A percentile compares a stretch with the other conserved stretches of the same genome.
Evolutionary conservation across 1,140 invertebrate species (phyloP).

Genomic region (Leptonema lineaticorne): DNA sequence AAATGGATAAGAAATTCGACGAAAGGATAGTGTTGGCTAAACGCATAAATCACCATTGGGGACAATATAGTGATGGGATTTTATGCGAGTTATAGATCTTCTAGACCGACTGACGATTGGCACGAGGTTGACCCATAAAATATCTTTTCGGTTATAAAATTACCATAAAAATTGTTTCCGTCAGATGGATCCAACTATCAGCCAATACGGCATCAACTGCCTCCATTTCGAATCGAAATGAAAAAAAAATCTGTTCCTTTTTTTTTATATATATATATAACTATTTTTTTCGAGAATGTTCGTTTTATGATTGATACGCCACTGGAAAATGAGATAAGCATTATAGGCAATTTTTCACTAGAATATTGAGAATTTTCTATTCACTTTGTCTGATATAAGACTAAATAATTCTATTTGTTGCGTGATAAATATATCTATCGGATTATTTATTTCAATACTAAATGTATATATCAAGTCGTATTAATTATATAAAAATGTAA

Average conservation of each 20-base stretch:
- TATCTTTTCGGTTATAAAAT: constrained; percentile 20
- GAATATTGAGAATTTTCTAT: no score
- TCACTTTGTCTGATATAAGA: no score
- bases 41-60: constrained; percentile 17
- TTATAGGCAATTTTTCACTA: not conserved
- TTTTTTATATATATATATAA: no score
- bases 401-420: no score
- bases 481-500: not conserved
- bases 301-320: constrained; percentile 13
- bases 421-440: no score
- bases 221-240: constrained; percentile 3
- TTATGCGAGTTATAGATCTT: constrained; percentile 17
- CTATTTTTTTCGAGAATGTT: not conserved
- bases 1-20: constrained; percentile 2
- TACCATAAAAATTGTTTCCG: constrained; percentile 24
- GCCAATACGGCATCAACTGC: constrained; percentile 7
- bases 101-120: constrained; percentile 9
- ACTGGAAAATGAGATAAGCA: not conserved
- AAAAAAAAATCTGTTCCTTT: constrained; percentile 4
- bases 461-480: no score
- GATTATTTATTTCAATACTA: no score
- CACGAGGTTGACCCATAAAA: constrained; percentile 24
- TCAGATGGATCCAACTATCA: constrained; percentile 18
- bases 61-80: constrained; percentile 20
- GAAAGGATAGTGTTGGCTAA: constrained; percentile 10